Evolutionary conservation across 2,797 vertebrate species (phyloP).

Genomic region (Gorsachius magnificus): DNA sequence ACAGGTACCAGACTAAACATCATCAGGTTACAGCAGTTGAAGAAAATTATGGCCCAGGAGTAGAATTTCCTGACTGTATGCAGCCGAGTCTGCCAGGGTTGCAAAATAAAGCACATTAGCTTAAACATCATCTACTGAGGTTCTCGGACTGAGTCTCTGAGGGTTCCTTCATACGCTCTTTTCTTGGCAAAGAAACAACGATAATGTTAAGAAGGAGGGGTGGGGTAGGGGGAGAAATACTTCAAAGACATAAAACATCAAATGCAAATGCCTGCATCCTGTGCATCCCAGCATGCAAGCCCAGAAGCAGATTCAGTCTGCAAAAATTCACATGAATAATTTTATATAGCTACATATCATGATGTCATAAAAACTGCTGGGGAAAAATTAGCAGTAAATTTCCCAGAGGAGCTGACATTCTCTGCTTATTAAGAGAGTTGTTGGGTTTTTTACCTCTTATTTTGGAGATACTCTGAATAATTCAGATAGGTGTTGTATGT

Average conservation of each 20-base stretch:
- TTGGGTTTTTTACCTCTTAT: neutral
- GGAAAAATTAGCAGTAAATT: neutral
- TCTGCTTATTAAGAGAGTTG: neutral
- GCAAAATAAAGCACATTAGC: neutral
- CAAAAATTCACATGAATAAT: neutral
- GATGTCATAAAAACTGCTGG: neutral
- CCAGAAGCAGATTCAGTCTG: neutral
- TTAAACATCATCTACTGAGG: neutral
- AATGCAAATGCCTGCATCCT: neutral
- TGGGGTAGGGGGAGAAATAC: neutral
- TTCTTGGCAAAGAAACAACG: neutral
- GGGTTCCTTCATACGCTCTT: neutral
- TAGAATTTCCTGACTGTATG: neutral
- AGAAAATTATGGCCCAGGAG: neutral
- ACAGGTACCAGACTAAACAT: neutral
- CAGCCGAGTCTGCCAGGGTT: neutral
- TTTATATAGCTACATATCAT: neutral
- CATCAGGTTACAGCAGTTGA: neutral
- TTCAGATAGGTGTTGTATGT: no score
- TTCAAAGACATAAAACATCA: neutral
- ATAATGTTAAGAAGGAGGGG: rapidly evolving
- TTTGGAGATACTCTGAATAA: neutral
- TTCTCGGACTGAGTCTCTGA: neutral
- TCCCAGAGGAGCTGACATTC: neutral
- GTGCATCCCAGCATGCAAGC: neutral